phyloP scores from a whole-genome alignment of 2,113 vertebrate species.

The Pelobates fuscus region DNA sequence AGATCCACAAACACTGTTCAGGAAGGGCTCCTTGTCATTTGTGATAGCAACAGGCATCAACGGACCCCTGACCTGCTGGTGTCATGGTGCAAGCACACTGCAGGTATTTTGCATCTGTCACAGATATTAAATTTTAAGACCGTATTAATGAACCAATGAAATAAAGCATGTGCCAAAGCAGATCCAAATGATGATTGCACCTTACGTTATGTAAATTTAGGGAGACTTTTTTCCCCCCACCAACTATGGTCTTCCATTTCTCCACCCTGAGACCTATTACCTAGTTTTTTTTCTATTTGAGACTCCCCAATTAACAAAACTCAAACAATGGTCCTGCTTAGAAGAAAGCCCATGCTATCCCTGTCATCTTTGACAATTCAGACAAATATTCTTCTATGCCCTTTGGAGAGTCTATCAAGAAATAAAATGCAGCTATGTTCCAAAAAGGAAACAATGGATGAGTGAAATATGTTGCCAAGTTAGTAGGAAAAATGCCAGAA shows the following conservation, averaged over 20 bases:
- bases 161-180: too few relatives aligned
- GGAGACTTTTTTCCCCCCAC: background rate
- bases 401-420: conserved; percentile 2
- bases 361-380: background rate
- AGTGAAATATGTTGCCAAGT: conserved; percentile 8
- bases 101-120: too few relatives aligned
- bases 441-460: background rate
- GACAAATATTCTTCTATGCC: background rate
- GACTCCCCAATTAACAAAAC: background rate
- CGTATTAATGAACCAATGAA: too few relatives aligned
- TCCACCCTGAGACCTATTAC: too few relatives aligned
- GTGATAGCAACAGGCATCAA: too few relatives aligned
- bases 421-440: background rate
- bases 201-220: background rate
- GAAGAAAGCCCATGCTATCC: background rate
- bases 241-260: too few relatives aligned
- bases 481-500: conserved; percentile 7
- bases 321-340: background rate
- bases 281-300: background rate
- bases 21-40: too few relatives aligned
- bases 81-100: too few relatives aligned
- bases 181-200: too few relatives aligned
- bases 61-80: too few relatives aligned
- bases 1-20: too few relatives aligned
- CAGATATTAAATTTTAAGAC: too few relatives aligned